Evolutionary conservation across 2,888 invertebrate genomes (phyloP), one percentile per base, ranked within the genome.

Genomic region (Caenorhabditis sinica): DNA sequence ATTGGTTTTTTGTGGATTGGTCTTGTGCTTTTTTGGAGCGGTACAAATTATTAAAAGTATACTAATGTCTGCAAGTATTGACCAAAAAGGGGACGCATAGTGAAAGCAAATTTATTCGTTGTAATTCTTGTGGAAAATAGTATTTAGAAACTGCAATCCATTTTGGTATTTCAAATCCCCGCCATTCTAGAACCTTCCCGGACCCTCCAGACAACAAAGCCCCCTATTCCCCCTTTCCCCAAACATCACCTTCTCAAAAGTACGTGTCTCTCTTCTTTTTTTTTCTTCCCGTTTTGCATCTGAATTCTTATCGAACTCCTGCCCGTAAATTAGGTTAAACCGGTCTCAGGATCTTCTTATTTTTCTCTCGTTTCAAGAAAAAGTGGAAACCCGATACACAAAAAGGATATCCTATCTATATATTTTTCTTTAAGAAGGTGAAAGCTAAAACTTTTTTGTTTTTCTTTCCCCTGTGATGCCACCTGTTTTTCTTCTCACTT

Each of bases 391-490:
- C 49, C 36, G 49, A 65, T 65, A 23, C 63, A 49, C 63, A 43
- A 40, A 63, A 20, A 40, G 40, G 20, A 61, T n/a, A 15, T 9
- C 2, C 36, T 20, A 49, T 49, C 28, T 30, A 28, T 28, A 20
- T 45, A n/a, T 45, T 63, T 23, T 13, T 63, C 20, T 8, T 25
- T 13, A n/a, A n/a, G 23, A 9, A 36, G 68, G 51, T 68, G 68
- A 68, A 68, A 68, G 53, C 68, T 68, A 68, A 68, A 68, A 68
- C 68, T 68, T 68, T 68, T 68, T 68, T 33, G 33, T 68, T 68
- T 68, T n/a, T 68, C 51, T 53, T 68, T 51, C 51, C 45, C 33
- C 9, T 33, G 30, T 15, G n/a, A 40, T 45, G 65, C 36, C 68
- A 68, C 68, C 68, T 68, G 68, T 68, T 53, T 15, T 53, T 53